phyloP scores from a whole-genome alignment of 2,113 vertebrate genomes.

The Chaetops frenatus region DNA sequence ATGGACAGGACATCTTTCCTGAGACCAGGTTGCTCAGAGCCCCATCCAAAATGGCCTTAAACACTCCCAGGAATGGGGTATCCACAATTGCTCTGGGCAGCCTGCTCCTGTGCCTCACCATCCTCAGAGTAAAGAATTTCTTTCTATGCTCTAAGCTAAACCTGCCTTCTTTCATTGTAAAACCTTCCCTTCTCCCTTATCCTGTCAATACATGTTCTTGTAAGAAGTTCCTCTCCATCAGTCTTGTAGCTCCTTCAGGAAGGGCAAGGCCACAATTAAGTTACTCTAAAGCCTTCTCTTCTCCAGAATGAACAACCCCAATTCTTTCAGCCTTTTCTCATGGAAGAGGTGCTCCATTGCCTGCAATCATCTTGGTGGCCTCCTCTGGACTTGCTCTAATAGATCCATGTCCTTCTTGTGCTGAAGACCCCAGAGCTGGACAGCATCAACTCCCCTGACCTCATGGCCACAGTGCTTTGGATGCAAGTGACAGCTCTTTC shows the following conservation, averaged over 20 bases:
- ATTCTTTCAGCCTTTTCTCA: background rate
- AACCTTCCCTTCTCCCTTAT: background rate
- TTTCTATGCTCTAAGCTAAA: background rate
- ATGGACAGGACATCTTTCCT: background rate
- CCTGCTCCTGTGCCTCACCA: background rate
- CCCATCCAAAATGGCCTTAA: background rate
- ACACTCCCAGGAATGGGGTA: background rate
- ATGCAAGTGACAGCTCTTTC: background rate
- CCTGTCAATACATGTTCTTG: background rate
- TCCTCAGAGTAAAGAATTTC: background rate
- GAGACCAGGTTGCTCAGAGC: background rate
- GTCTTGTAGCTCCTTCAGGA: background rate
- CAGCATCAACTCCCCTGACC: background rate
- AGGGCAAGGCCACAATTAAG: background rate
- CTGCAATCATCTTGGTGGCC: background rate
- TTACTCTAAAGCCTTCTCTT: background rate
- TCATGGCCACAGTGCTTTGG: background rate
- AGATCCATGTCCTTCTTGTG: background rate
- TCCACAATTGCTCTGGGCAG: background rate
- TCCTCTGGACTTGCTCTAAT: background rate
- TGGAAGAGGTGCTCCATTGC: background rate
- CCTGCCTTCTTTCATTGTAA: background rate
- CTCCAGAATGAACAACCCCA: background rate
- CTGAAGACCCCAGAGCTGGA: background rate
- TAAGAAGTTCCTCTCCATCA: background rate